Evolutionary conservation across 1,140 invertebrate species (phyloP), one percentile per base, ranked within the genome.

Genomic region (Drusus annulatus): DNA sequence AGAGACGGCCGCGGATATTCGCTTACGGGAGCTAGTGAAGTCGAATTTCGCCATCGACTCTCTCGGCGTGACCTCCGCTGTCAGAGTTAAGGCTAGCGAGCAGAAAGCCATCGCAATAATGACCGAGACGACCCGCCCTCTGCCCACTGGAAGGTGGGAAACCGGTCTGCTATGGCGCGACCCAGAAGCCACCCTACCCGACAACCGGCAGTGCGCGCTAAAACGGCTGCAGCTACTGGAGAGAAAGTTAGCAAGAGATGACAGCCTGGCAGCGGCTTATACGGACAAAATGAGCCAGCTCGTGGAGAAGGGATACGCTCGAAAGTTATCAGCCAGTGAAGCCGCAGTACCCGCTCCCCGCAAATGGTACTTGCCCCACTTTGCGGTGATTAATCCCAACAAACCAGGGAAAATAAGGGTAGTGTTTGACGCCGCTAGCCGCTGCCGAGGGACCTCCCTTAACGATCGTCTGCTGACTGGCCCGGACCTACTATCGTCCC

Each of bases 311-410:
- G 63, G 63, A 2, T n/a, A 68, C 63, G 63, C 63, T 1, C 16
- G 63, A 3, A 31, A 68, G 15, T 3, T 68, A 16, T 3, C 28
- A 5, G 15, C 3, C 0, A 2, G 10, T 2, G 28, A 68, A 4
- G 19, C 6, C 17, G 1, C 1, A 16, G n/a, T 2, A 28, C 28
- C 10, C 25, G 3, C 63, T 3, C 16, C 15, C 15, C 23, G 63
- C 23, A 10, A 13, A 28, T 87, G 86, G 86, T 86, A 86, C 75
- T 74, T 87, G 10, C 84, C 85, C 10, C 85, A 87, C 51, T 86
- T 86, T 69, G 84, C 73, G 0, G 85, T 86, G 0, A 21, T 60
- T 0, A 84, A 85, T 52, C 77, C 83, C 21, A 82, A 80, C 51
- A 86, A 86, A 79, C 81, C 84, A 8, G 73, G 65, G 0, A 86